These are phyloP conservation scores for Zonotrichia albicollis DNA, from an alignment of 2,797 vertebrate genomes.

Conservation along the genomic window DNA sequence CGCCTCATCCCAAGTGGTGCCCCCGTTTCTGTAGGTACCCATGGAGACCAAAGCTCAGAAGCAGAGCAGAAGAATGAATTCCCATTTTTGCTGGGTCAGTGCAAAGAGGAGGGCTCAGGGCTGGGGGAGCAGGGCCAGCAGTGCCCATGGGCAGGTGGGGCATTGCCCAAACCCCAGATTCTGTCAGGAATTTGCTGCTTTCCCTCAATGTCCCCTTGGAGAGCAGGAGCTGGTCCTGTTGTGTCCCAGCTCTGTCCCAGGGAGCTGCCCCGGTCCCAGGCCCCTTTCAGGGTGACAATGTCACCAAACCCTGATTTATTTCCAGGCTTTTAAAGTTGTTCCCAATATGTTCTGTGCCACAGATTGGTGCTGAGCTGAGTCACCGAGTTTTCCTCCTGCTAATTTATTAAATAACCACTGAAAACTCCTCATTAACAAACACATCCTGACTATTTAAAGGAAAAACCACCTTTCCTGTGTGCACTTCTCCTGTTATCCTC, in stretches of 20 bases:
- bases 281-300: neutral
- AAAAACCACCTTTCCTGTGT: neutral
- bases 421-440: neutral
- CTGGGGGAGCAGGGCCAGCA: neutral
- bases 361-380: neutral
- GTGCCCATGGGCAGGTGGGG: neutral
- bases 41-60: rapidly evolving
- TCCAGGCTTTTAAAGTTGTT: rapidly evolving
- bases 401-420: neutral
- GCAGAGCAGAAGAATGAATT: neutral
- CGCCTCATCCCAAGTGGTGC: neutral
- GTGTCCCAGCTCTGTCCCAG: neutral
- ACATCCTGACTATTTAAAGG: neutral
- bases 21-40: rapidly evolving
- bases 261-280: neutral
- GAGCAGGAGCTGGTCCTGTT: neutral
- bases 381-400: neutral
- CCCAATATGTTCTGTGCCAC: rapidly evolving
- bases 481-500: neutral
- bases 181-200: neutral
- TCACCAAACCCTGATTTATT: rapidly evolving
- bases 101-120: neutral
- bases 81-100: rapidly evolving
- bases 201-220: no score
- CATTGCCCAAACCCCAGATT: neutral